Base-by-base conservation (phyloP, 2,888 invertebrate genomes). In the Agelastica alni region DNA sequence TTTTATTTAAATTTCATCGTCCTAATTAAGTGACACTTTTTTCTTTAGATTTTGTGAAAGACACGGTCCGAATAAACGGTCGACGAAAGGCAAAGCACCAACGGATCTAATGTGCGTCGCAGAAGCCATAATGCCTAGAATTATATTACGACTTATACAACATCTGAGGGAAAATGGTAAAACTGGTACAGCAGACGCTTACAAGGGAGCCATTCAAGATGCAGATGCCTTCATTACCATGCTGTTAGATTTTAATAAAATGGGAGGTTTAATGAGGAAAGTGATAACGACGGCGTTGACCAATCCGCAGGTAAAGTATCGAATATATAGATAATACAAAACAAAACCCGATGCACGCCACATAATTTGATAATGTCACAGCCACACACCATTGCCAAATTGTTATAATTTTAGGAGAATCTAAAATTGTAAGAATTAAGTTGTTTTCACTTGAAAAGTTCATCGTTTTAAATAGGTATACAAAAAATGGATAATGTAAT, bases 241-340 rank as follows among this genome's bases (percentile, higher is more conserved):
- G 89, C 79, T 97, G 56, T 89, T 96, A 78, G 93, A 94, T 73
- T 85, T 96, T 67, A 95, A 95, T 79, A 93, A 93, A 72, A 93
- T 96, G 93, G 97, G 97, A 28, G 95, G 95, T 63, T 86, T 96
- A 61, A 96, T 97, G 96, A 83, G 96, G 63, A 83, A 85, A 66
- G 93, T 96, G 52, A 94, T 97, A 88, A 94, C 95, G 32, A 83
- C 88, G 63, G 92, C 93, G 20, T 83, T 97, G 20, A 94, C 92
- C 48, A 92, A 93, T 81, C 88, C 91, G 46, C 88, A 91, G 80
- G 87, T 89, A 69, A 67, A 43, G 37, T 36, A n/a, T n/a, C n/a
- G n/a, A n/a, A n/a, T n/a, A n/a, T n/a, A n/a, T n/a, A n/a, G n/a
- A n/a, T n/a, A n/a, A n/a, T n/a, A n/a, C n/a, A n/a, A n/a, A n/a